These are phyloP conservation scores for Centrocercus urophasianus DNA, from an alignment of 2,113 vertebrate species.

Conservation along the genomic window DNA sequence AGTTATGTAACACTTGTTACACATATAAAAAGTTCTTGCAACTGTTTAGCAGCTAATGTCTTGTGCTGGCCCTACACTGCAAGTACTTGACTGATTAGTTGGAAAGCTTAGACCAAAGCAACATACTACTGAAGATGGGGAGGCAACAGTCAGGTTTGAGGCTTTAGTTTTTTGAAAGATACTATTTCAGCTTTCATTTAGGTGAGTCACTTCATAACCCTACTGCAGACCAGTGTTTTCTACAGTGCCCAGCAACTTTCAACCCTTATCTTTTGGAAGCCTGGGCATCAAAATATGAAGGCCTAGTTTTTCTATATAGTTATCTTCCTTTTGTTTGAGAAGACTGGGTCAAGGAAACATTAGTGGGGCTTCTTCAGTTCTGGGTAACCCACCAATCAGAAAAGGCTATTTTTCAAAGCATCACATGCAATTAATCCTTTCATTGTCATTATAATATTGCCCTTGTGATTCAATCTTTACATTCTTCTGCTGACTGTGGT, in stretches of 20 bases:
- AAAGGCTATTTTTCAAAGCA: background rate
- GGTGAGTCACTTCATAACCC: background rate
- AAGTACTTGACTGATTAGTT: background rate
- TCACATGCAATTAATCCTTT: background rate
- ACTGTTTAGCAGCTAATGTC: background rate
- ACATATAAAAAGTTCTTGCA: background rate
- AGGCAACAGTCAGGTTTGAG: background rate
- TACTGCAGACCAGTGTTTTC: background rate
- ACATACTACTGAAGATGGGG: background rate
- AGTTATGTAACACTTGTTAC: background rate
- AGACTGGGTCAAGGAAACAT: background rate
- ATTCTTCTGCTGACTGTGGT: accelerated
- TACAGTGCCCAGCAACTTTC: background rate
- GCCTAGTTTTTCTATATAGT: background rate
- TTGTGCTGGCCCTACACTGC: background rate
- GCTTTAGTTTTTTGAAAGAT: background rate
- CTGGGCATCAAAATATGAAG: background rate
- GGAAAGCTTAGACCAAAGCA: background rate
- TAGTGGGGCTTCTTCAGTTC: background rate
- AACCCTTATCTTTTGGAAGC: background rate
- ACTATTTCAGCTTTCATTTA: background rate
- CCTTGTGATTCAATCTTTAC: background rate
- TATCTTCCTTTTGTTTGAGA: background rate
- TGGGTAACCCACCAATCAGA: background rate
- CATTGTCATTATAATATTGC: no score